phyloP scores from a whole-genome alignment of 2,797 vertebrate genomes.

The Ctenopoma multispine region DNA sequence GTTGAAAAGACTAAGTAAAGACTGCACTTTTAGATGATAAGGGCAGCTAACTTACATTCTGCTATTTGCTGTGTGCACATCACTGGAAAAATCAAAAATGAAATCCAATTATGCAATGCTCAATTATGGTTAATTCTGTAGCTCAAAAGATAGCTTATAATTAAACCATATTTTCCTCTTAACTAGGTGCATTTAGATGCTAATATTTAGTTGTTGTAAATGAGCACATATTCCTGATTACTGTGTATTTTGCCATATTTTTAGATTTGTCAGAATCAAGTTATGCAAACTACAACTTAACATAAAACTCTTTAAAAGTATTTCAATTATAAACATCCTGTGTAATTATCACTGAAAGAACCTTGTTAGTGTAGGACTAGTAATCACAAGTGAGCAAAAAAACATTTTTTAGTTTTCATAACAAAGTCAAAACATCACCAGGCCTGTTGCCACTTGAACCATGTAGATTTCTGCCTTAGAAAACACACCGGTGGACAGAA shows the following conservation, averaged over 20 bases:
- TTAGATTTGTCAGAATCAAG: constrained; percentile 1
- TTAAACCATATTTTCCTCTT: constrained; percentile 37
- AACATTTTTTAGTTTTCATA: constrained; percentile 18
- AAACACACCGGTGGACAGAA: constrained; percentile 30
- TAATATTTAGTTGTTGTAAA: constrained; percentile 41
- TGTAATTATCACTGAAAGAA: constrained; percentile 10
- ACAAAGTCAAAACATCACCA: constrained; percentile 21
- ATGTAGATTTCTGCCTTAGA: constrained; percentile 36
- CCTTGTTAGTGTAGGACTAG: background rate
- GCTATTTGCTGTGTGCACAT: constrained; percentile 37
- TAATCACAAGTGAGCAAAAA: constrained; percentile 14
- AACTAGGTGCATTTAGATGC: constrained; percentile 38
- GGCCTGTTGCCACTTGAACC: constrained; percentile 16
- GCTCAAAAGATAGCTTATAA: constrained; percentile 51
- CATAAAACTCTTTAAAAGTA: background rate
- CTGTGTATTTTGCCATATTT: constrained; percentile 13
- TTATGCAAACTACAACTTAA: background rate
- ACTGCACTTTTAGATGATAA: constrained; percentile 16
- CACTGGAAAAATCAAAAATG: constrained; percentile 16
- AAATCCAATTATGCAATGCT: constrained; percentile 40
- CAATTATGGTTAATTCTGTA: constrained; percentile 54
- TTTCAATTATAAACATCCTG: background rate
- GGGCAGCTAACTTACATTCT: constrained; percentile 1
- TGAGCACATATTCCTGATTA: constrained; percentile 29
- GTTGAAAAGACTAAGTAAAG: constrained; percentile 34